Base-by-base conservation (phyloP, 2,797 vertebrate species). In the Darevskia mixta region DNA sequence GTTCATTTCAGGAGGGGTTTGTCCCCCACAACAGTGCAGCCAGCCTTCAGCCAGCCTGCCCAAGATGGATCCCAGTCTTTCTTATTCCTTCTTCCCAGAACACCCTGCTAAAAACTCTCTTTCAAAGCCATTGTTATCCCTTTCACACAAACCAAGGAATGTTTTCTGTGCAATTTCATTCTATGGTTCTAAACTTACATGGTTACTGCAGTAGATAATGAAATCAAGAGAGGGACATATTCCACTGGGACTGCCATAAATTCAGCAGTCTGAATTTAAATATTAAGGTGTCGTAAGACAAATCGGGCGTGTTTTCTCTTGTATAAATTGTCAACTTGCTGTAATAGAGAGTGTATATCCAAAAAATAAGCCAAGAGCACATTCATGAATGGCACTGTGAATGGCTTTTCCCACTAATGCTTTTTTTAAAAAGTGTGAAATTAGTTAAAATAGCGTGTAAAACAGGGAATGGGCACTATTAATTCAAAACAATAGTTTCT, bases 101-200 rank as follows among this genome's bases (percentile, higher is more conserved):
- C 49, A 55, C 49, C 49, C 49, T 1, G 49, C 49, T 55, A 55
- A 55, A 55, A 55, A 55, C 49, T 55, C 49, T 49, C 86, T 90
- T 80, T 85, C 6, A 27, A 87, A 82, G 71, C 78, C 67, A 0
- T 76, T 76, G 8, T 88, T 92, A 83, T 35, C 86, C 88, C 15
- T 85, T 81, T 83, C 32, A 88, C 75, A 66, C 29, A 90, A 93
- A 78, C 41, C 73, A 61, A 0, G 29, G 72, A 81, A 82, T 38
- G 49, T 81, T 91, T 89, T 76, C 32, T 55, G 13, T 87, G 69
- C 82, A 86, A 83, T 82, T 85, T 90, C 66, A 71, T 82, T 35
- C 71, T 90, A 85, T 49, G n/a, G 0, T 85, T 89, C 90, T 77
- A 79, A 93, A 79, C 23, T 66, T 85, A 86, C 88, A 93, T 78